These are phyloP conservation scores for Nematolebias whitei DNA, from an alignment of 2,113 vertebrate genomes.

Conservation along the genomic window DNA sequence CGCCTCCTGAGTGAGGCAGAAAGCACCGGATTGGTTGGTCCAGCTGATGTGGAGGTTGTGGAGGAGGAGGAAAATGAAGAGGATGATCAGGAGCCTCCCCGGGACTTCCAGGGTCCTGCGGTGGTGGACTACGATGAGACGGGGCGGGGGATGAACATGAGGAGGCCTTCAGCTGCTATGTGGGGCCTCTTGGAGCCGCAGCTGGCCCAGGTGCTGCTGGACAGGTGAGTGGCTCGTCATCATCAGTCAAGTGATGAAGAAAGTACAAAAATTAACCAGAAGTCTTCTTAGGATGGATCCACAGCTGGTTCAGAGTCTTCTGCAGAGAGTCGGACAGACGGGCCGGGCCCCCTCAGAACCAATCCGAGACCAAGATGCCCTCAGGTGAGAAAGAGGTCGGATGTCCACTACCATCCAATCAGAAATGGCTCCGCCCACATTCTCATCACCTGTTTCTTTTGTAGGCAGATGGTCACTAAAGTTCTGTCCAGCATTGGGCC, in stretches of 20 bases:
- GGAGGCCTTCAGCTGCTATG: conserved; percentile 62
- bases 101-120: conserved; percentile 65
- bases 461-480: conserved; percentile 74
- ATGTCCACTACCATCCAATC: too few relatives aligned
- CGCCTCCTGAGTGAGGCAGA: conserved; percentile 76
- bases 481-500: conserved; percentile 69
- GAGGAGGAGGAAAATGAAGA: conserved; percentile 71
- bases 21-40: conserved; percentile 43
- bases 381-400: conserved; percentile 64
- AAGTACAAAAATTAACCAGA: neutral
- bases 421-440: neutral
- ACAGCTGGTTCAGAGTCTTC: conserved; percentile 70
- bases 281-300: conserved; percentile 69
- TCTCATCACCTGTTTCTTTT: neutral
- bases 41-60: conserved; percentile 38
- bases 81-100: conserved; percentile 51
- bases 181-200: conserved; percentile 63
- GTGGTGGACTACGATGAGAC: conserved; percentile 81
- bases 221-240: conserved; percentile 53
- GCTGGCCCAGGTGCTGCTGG: conserved; percentile 74
- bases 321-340: conserved; percentile 65
- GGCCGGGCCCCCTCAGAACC: conserved; percentile 15
- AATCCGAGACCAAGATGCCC: conserved; percentile 65
- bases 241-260: neutral
- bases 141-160: conserved; percentile 62